Evolutionary conservation across 2,797 vertebrate genomes (phyloP).

Genomic region (Esox masquinongy): DNA sequence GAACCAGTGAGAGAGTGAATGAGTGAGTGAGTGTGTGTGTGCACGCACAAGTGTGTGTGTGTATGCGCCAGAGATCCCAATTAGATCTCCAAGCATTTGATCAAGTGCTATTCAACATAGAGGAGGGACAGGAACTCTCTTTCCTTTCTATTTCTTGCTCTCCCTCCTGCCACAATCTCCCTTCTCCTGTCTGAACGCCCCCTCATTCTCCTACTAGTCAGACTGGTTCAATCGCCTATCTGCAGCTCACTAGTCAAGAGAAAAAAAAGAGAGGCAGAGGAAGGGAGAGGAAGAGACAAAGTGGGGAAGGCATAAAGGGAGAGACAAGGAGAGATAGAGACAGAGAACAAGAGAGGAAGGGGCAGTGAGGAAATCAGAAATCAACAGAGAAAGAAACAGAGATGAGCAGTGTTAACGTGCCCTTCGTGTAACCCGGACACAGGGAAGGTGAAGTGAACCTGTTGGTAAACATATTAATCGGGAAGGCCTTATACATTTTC

Average conservation of each 20-base stretch:
- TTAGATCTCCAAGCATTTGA: conserved; percentile 1
- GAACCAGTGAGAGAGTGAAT: background rate
- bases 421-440: too few species aligned
- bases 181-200: background rate
- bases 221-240: background rate
- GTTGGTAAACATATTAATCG: background rate
- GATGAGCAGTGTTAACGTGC: background rate
- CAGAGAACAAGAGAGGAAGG: background rate
- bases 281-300: background rate
- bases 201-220: background rate
- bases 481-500: background rate
- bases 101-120: conserved; percentile 11
- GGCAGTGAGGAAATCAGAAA: background rate
- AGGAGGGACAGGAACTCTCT: conserved; percentile 4
- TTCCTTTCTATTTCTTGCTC: background rate
- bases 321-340: background rate
- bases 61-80: background rate
- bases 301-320: background rate
- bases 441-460: background rate
- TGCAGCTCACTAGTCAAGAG: background rate
- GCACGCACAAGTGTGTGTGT: background rate
- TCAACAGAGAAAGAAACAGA: too few species aligned
- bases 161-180: conserved; percentile 1
- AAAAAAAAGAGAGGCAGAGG: background rate
- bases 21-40: background rate